Percentiles rank a stretch among this genome's conserved stretches.
phyloP scores from a whole-genome alignment of 2,888 invertebrate species.

The Epistrophe eligans region DNA sequence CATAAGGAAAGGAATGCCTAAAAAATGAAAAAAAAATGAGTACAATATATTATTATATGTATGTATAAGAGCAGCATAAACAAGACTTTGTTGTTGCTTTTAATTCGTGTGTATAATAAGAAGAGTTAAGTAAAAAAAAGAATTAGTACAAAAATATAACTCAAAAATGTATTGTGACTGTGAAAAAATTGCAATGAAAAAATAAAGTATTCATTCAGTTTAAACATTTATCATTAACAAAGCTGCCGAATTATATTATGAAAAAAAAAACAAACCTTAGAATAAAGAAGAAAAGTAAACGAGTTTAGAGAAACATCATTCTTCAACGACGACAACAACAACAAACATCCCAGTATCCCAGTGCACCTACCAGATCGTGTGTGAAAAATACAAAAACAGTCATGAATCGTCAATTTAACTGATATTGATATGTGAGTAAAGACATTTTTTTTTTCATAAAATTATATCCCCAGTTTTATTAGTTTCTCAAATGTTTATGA shows the following conservation, averaged over 20 bases:
- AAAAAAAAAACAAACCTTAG: neutral
- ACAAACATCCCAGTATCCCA: neutral
- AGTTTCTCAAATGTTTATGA: too few relatives aligned
- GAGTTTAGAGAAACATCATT: neutral
- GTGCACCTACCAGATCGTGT: slow-evolving; percentile 6
- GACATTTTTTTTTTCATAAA: too few relatives aligned
- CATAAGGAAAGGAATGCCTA: slow-evolving; percentile 1
- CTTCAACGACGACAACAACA: slow-evolving; percentile 11
- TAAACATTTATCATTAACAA: neutral
- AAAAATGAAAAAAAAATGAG: slow-evolving; percentile 10
- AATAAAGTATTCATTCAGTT: neutral
- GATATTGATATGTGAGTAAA: slow-evolving; percentile 25
- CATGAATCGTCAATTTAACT: slow-evolving; percentile 27
- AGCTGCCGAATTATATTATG: slow-evolving; percentile 15
- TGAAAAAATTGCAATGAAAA: neutral
- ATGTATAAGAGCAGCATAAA: slow-evolving; percentile 12
- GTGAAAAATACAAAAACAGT: neutral
- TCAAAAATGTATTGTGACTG: slow-evolving; percentile 24
- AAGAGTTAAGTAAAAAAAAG: neutral
- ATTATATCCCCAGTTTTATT: too few relatives aligned
- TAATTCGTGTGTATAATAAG: slow-evolving; percentile 5
- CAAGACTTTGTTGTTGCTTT: neutral
- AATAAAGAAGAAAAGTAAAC: neutral
- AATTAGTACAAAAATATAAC: slow-evolving; percentile 13
- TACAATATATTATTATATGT: slow-evolving; percentile 7